These are phyloP conservation scores for Capitella teleta DNA, from an alignment of 1,140 invertebrate species.

Conservation along the genomic window DNA sequence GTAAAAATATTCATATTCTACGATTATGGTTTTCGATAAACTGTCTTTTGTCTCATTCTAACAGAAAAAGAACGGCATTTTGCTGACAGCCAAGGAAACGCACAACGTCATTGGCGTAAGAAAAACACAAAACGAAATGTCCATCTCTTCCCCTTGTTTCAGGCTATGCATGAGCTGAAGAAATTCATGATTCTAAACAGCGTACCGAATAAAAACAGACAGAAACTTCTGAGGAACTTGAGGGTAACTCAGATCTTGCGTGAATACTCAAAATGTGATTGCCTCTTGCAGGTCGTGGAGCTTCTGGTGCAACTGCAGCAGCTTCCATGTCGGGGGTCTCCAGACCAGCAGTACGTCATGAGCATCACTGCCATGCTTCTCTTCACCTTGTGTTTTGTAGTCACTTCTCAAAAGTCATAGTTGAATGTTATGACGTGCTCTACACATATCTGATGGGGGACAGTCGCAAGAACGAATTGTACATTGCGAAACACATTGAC, in stretches of 20 bases:
- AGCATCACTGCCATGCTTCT: background rate
- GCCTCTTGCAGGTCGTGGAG: constrained; percentile 4
- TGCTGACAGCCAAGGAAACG: constrained; percentile 1
- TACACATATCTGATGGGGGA: constrained; percentile 38
- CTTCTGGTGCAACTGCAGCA: constrained; percentile 10
- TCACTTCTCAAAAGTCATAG: constrained; percentile 28
- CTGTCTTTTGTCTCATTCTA: background rate
- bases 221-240: constrained; percentile 40
- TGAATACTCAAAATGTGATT: background rate
- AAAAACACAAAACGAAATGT: background rate
- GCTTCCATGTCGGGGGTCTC: constrained; percentile 1
- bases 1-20: background rate
- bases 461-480: constrained; percentile 17
- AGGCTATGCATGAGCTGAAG: constrained; percentile 29
- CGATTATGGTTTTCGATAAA: background rate
- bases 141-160: background rate
- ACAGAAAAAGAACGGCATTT: constrained; percentile 1
- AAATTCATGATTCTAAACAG: constrained; percentile 30
- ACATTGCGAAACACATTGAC: constrained; percentile 16
- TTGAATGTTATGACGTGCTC: constrained; percentile 36
- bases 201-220: constrained; percentile 33
- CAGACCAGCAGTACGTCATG: background rate
- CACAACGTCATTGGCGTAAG: background rate
- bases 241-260: constrained; percentile 18
- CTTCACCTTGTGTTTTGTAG: background rate